Base-by-base conservation (phyloP, 2,113 vertebrate species). In the Fulica atra region DNA sequence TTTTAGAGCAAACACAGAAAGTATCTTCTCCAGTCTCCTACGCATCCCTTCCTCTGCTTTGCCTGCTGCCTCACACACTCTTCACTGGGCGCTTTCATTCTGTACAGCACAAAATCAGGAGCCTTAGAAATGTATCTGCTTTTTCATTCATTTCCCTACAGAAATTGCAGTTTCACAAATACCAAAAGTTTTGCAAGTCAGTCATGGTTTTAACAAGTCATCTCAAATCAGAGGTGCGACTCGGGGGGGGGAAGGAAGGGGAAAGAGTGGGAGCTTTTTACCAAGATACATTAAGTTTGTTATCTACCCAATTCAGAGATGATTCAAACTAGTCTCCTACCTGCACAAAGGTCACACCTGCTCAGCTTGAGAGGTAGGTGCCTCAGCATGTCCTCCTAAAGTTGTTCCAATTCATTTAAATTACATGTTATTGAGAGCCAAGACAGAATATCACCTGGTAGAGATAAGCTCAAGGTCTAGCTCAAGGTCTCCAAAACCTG, bases 1-100 rank as follows among this genome's bases (percentile, higher is more conserved):
- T 96, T 81, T 74, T 88, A 96, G 95, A 97, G 96, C 97, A 96
- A 74, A 68, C 91, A 95, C 66, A 91, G 96, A 89, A 95, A 94
- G 87, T 63, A 68, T 42, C 80, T 87, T 80, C 76, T 69, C 69
- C 76, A 84, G 36, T 79, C 78, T 93, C 88, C 59, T 89, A 66
- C 88, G 29, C 17, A 16, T 66, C 51, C 31, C 35, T 86, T 51
- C 20, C 9, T 46, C 64, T 63, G 51, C 82, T 70, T 24, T 18
- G 44, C 18, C 54, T 57, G 25, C 57, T 89, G 50, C 40, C 94
- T 36, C 33, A 23, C 36, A 73, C 89, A 60, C 35, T 88, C 59
- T 80, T 81, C 38, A 11, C 65, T 46, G 18, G 14, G 7, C 15
- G 20, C n/a, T 76, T 64, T 54, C 24, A 33, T 73, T 80, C 56